A percentile compares a stretch with the other conserved stretches of the same genome.
These are phyloP conservation scores for Crypturellus tataupa DNA, from an alignment of 2,797 vertebrate genomes.

Conservation along the genomic window DNA sequence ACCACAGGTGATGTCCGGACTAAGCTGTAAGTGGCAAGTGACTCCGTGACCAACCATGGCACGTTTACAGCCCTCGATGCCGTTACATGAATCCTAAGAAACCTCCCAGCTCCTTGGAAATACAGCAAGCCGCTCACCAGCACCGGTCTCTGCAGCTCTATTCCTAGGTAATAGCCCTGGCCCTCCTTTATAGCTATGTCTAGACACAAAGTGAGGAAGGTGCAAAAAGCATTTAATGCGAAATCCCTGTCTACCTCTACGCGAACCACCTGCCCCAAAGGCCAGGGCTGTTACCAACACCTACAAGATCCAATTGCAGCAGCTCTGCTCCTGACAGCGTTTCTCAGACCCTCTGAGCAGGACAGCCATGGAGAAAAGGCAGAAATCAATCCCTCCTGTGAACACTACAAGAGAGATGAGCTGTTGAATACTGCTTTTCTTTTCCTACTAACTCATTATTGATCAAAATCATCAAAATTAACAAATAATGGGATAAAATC, in stretches of 20 bases:
- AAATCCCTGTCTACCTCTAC: slow-evolving; percentile 2
- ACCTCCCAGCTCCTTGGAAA: slow-evolving; percentile 47
- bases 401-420: neutral
- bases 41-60: neutral
- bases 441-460: neutral
- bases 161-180: slow-evolving; percentile 58
- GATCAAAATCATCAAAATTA: neutral
- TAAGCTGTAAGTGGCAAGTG: slow-evolving; percentile 28
- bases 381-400: neutral
- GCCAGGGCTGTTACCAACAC: neutral
- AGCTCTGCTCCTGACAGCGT: neutral
- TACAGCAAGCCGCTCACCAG: neutral
- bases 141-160: slow-evolving; percentile 41
- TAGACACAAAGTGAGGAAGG: slow-evolving; percentile 51
- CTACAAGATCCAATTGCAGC: neutral
- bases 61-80: slow-evolving; percentile 23
- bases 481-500: neutral
- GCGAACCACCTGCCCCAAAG: neutral
- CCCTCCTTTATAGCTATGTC: slow-evolving; percentile 64
- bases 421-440: neutral
- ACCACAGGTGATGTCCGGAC: neutral
- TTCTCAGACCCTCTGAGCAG: neutral
- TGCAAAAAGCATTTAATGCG: slow-evolving; percentile 39
- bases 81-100: slow-evolving; percentile 37
- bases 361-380: neutral